Evolutionary conservation across 2,797 vertebrate species (phyloP).

Genomic region (Chloroceryle amazona): DNA sequence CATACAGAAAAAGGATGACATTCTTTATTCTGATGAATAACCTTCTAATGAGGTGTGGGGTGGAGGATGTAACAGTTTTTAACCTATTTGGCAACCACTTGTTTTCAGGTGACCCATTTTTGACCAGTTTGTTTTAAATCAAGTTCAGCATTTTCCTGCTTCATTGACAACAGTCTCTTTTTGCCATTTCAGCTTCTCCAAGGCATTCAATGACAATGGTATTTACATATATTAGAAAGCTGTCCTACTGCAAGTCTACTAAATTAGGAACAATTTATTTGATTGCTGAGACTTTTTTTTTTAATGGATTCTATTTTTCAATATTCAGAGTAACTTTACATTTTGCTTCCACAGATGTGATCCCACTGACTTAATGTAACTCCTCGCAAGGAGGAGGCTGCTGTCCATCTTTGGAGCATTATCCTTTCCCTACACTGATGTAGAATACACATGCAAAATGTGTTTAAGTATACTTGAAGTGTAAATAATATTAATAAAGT

Average conservation of each 20-base stretch:
- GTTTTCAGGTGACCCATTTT: neutral
- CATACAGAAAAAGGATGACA: neutral
- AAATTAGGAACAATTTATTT: constrained; percentile 1
- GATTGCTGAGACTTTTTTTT: neutral
- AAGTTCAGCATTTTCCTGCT: neutral
- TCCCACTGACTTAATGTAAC: neutral
- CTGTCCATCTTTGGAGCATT: neutral
- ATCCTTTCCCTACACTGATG: neutral
- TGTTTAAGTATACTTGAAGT: neutral
- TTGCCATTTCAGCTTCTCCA: neutral
- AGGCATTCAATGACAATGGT: neutral
- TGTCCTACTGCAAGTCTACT: neutral
- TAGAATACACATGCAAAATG: neutral
- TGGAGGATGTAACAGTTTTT: neutral
- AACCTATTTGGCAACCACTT: neutral
- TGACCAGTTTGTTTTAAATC: constrained; percentile 5
- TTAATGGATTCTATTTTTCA: neutral
- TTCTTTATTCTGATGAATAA: neutral
- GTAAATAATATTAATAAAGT: neutral
- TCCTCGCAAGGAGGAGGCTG: neutral
- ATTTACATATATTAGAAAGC: neutral
- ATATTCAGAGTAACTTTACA: neutral
- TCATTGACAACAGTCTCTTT: constrained; percentile 4
- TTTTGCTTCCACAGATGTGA: neutral
- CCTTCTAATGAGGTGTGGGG: neutral